Conservation (phyloP, 2,888 invertebrate species). For the Cephus sareptanus region DNA sequence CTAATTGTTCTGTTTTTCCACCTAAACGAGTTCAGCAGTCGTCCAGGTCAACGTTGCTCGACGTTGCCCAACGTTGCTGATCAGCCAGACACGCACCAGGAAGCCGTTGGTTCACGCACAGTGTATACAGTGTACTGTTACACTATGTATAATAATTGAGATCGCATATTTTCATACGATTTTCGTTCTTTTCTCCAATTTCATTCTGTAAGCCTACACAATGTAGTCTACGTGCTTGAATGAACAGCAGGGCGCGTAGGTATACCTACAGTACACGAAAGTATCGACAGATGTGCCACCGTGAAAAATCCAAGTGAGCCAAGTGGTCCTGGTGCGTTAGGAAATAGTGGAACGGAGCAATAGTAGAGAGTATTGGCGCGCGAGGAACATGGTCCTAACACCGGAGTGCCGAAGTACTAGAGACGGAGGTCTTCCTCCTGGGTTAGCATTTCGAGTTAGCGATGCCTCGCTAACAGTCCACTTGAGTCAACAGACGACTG, state of each 20-base stretch:
- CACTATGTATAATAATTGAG: background rate
- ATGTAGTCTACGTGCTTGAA: background rate
- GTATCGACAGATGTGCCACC: background rate
- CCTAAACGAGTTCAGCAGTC: background rate
- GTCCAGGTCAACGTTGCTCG: background rate
- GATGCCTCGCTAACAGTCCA: conserved; percentile 52
- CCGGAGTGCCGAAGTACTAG: background rate
- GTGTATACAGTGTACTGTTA: background rate
- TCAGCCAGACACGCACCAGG: background rate
- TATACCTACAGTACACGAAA: background rate
- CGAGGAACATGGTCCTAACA: background rate
- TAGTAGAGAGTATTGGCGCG: background rate
- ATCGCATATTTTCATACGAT: background rate
- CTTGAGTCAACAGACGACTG: conserved; percentile 53
- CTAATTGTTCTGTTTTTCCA: too few species aligned
- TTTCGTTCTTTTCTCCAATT: background rate
- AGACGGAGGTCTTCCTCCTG: conserved; percentile 7
- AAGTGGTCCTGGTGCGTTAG: background rate
- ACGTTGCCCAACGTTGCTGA: background rate
- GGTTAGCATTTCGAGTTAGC: conserved; percentile 44
- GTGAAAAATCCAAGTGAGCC: background rate
- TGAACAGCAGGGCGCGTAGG: background rate
- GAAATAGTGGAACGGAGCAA: background rate
- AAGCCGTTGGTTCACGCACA: background rate
- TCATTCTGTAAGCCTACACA: background rate